A percentile compares a stretch with the other conserved stretches of the same genome.
Evolutionary conservation across 1,140 invertebrate genomes (phyloP).

Genomic region (Andrena cerasifolii): DNA sequence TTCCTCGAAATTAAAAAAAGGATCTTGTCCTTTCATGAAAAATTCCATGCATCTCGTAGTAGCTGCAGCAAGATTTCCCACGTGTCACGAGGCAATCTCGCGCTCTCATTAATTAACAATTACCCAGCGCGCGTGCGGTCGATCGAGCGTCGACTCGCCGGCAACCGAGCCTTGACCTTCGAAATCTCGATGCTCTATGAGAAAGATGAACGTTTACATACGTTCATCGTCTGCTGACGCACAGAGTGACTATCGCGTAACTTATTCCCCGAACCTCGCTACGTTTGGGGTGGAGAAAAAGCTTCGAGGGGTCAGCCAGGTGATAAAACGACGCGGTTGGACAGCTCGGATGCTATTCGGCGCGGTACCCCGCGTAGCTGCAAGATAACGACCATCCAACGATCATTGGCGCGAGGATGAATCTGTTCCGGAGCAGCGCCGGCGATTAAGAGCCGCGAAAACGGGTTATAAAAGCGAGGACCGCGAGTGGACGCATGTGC

Average conservation of each 20-base stretch:
- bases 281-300: too few relatives aligned
- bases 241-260: too few relatives aligned
- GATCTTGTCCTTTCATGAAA: constrained; percentile 2
- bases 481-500: background rate
- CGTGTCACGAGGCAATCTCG: constrained; percentile 15
- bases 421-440: background rate
- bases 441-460: background rate
- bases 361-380: background rate
- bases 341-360: too few relatives aligned
- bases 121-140: background rate
- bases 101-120: constrained; percentile 21
- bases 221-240: too few relatives aligned
- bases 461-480: constrained; percentile 1
- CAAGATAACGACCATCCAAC: background rate
- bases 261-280: too few relatives aligned
- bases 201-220: too few relatives aligned
- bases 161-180: background rate
- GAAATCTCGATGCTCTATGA: too few relatives aligned
- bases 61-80: constrained; percentile 10
- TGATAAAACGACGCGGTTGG: too few relatives aligned
- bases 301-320: too few relatives aligned
- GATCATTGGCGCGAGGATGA: background rate
- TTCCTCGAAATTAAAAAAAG: background rate
- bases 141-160: background rate
- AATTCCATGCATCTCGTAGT: constrained; percentile 19